Conservation (phyloP, 2,797 vertebrate genomes). For the Myotis vivesi region DNA sequence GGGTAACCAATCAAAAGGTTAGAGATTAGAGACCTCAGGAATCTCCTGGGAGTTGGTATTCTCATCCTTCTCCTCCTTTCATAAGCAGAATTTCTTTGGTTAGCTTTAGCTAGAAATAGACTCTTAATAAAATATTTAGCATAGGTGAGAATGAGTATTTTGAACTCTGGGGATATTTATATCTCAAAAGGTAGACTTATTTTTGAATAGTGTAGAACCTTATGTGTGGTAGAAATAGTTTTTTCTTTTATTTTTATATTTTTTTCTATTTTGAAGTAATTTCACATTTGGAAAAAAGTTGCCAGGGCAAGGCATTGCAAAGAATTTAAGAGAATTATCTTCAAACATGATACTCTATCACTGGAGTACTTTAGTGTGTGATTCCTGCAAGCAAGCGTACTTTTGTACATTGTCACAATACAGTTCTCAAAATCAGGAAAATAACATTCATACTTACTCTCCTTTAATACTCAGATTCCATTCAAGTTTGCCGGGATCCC, state of each 20-base stretch:
- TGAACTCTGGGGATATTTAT: background rate
- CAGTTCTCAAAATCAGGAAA: background rate
- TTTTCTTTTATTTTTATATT: background rate
- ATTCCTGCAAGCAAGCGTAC: background rate
- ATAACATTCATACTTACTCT: background rate
- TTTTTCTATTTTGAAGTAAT: background rate
- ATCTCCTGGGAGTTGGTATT: background rate
- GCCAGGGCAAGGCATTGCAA: background rate
- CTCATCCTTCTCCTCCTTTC: background rate
- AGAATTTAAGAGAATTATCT: background rate
- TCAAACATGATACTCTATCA: background rate
- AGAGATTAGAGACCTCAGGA: background rate
- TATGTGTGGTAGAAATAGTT: background rate
- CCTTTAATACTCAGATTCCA: background rate
- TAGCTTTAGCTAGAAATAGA: background rate
- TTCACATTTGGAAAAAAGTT: background rate
- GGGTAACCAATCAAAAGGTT: background rate
- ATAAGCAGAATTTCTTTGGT: conserved; percentile 5
- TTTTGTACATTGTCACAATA: background rate
- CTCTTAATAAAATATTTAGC: background rate
- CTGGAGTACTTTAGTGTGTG: background rate
- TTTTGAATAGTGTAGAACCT: background rate
- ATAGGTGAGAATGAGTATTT: background rate
- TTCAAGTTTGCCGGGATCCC: background rate
- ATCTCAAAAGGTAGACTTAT: background rate